Conservation (phyloP, 1,140 invertebrate species). For the Caenorhabditis elegans region DNA sequence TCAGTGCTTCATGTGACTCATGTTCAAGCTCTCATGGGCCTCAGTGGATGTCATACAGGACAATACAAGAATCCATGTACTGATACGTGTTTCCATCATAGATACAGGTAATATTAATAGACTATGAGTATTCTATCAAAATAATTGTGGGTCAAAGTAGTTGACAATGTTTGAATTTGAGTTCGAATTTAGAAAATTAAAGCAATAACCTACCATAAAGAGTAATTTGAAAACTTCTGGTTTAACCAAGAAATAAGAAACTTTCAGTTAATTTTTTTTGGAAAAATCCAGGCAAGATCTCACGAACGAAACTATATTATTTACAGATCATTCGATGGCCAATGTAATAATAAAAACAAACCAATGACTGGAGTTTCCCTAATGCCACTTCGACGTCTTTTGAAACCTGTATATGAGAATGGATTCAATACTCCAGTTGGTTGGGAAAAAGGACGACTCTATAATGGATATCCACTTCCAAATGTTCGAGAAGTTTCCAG, state of each 20-base stretch:
- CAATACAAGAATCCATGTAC: conserved; percentile 53
- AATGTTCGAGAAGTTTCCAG: conserved; percentile 56
- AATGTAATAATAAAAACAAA: conserved; percentile 64
- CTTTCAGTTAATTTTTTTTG: no score
- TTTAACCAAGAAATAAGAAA: no score
- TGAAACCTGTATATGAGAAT: conserved; percentile 91
- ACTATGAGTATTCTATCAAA: no score
- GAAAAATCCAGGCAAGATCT: no score
- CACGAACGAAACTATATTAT: no score
- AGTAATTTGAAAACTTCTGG: no score
- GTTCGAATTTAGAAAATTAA: no score
- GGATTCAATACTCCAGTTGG: conserved; percentile 84
- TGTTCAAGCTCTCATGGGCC: conserved; percentile 64
- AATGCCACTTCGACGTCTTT: conserved; percentile 81
- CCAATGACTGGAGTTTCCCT: conserved; percentile 78
- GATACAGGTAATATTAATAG: no score
- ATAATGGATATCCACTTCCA: conserved; percentile 60
- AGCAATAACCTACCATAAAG: no score
- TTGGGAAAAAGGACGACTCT: conserved; percentile 54
- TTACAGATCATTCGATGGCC: conserved; percentile 57
- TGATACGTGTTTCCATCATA: conserved; percentile 64
- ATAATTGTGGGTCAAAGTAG: no score
- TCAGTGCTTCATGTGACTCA: conserved; percentile 62
- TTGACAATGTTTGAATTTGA: no score
- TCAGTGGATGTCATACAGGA: conserved; percentile 53